Evolutionary conservation across 2,797 vertebrate species (phyloP).

Genomic region (Allobates femoralis): DNA sequence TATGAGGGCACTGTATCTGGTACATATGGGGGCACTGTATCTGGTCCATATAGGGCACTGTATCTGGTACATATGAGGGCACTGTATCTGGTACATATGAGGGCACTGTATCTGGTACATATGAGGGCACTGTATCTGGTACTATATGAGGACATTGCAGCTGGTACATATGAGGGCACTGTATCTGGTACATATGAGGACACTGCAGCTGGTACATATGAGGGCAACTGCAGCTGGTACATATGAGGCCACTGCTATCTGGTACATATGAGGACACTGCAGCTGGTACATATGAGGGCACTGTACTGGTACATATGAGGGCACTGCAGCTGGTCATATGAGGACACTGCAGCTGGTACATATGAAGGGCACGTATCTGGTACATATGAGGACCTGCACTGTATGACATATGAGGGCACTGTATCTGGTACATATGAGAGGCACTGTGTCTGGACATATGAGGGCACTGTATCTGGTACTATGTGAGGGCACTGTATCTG

Average conservation of each 20-base stretch:
- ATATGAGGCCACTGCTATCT: too few species aligned
- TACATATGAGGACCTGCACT: not conserved
- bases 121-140: not conserved
- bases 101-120: too few species aligned
- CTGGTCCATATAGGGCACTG: not conserved
- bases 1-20: not conserved
- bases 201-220: too few species aligned
- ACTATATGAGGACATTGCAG: not conserved
- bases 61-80: too few species aligned
- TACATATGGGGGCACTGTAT: not conserved
- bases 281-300: too few species aligned
- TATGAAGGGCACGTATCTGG: not conserved
- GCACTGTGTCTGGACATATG: too few species aligned
- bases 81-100: too few species aligned
- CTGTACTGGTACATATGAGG: not conserved
- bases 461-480: too few species aligned
- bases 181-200: too few species aligned
- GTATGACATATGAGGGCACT: not conserved
- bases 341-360: not conserved
- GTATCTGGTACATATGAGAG: not conserved
- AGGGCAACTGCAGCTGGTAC: too few species aligned
- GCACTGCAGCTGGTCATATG: not conserved
- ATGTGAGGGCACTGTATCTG: not conserved
- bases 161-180: too few species aligned
- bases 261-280: too few species aligned